Evolutionary conservation across 2,888 invertebrate genomes (phyloP), one percentile per base, ranked within the genome.

Genomic region (Balanococcus diminutus): DNA sequence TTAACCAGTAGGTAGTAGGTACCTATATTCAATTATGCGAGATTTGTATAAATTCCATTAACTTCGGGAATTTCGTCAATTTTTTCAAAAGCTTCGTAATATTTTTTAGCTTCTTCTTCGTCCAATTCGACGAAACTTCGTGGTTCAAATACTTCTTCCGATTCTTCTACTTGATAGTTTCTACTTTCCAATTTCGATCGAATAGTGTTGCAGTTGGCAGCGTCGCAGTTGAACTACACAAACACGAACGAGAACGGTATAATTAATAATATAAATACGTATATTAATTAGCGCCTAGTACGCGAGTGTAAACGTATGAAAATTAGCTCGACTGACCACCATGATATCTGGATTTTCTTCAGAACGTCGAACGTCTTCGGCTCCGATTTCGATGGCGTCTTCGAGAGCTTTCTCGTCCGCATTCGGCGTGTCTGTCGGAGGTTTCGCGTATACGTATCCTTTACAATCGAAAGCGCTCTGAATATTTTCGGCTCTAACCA

Each of bases 351-450:
- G 89, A 88, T 89, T 89, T 56, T 89, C 90, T 3, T 90, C 88
- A 0, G 90, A 89, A 0, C 92, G 89, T 88, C 91, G 91, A 3
- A 94, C 93, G 87, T 95, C 94, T 89, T 94, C 94, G 0, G 94
- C 94, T 0, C 93, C 94, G 25, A 91, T 91, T 88, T 92, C 91
- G 87, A 95, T 94, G 0, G 94, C 95, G 90, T 93, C 92, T 32
- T 93, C 93, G 0, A 92, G 92, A 1, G 92, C 93, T 56, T 90
- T 88, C 88, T 94, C 90, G n/a, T 90, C 89, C 28, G 88, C 86
- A n/a, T 88, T 87, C 22, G 88, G 87, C 9, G 88, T 87, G 61
- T 87, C 86, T 32, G 87, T 88, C 1, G 90, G 89, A 22, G 90
- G 88, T 82, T 90, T 90, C 0, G 92, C 91, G 87, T 92, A 90